phyloP scores from a whole-genome alignment of 1,140 invertebrate genomes.

The Goniozus legneri region DNA sequence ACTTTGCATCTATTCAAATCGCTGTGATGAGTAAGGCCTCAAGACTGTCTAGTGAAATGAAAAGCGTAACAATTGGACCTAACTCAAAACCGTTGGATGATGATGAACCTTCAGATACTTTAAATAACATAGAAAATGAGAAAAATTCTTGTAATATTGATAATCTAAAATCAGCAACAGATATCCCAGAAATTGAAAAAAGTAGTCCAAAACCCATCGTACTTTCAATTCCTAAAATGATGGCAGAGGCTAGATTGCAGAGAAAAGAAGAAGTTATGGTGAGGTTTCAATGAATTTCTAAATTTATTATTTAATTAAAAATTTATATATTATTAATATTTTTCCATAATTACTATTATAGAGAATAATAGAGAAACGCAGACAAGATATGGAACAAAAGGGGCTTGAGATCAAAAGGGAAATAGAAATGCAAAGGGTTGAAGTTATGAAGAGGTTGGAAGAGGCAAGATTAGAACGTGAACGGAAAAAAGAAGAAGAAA shows the following conservation, averaged over 20 bases:
- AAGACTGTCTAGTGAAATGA: conserved; percentile 30
- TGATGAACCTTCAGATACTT: conserved; percentile 10
- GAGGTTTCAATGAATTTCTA: conserved; percentile 6
- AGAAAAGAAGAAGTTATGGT: conserved; percentile 42
- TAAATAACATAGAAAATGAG: conserved; percentile 28
- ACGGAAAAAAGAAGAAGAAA: conserved; percentile 32
- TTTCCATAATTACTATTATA: conserved; percentile 1
- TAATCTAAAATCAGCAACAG: conserved; percentile 6
- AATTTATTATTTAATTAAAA: conserved; percentile 3
- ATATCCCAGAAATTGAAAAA: conserved; percentile 14
- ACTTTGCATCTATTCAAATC: conserved; percentile 45
- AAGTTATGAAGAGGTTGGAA: too few relatives aligned
- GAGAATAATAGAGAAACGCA: background rate
- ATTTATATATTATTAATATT: background rate
- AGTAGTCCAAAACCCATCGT: conserved; percentile 31
- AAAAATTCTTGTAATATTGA: conserved; percentile 24
- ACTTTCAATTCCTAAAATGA: conserved; percentile 45
- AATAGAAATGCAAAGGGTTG: conserved; percentile 32
- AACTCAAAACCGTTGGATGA: conserved; percentile 18
- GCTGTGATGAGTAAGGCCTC: conserved; percentile 46
- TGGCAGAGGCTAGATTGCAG: conserved; percentile 40
- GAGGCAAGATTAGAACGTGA: conserved; percentile 42
- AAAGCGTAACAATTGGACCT: conserved; percentile 41
- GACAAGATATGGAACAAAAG: conserved; percentile 39
- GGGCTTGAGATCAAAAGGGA: conserved; percentile 37